These are phyloP conservation scores for Pyrrhosoma nymphula DNA, from an alignment of 2,888 invertebrate species.

Conservation along the genomic window DNA sequence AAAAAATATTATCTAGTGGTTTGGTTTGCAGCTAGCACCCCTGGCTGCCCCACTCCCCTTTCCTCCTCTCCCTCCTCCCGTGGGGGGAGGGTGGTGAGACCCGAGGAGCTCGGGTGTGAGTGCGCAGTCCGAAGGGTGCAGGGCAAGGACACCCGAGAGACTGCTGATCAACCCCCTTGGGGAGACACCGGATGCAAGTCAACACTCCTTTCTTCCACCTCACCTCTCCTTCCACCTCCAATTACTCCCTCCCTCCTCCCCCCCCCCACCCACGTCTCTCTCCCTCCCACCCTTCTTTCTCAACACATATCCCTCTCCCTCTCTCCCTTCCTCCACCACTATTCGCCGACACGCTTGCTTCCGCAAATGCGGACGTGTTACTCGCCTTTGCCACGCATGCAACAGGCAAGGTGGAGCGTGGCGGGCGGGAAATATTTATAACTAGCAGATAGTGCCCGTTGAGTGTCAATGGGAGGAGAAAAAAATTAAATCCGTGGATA, in stretches of 20 bases:
- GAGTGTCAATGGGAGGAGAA: no score
- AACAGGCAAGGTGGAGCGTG: background rate
- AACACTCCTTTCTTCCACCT: background rate
- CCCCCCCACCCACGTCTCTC: background rate
- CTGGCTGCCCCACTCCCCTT: no score
- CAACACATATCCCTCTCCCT: background rate
- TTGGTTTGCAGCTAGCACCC: no score
- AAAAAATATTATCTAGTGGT: no score
- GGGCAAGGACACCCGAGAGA: constrained; percentile 41
- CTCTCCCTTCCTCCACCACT: background rate
- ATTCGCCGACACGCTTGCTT: background rate
- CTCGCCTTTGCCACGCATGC: background rate
- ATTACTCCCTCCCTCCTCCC: background rate
- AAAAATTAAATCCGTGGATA: no score
- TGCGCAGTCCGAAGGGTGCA: background rate
- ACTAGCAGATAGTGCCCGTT: no score
- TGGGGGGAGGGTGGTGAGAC: no score
- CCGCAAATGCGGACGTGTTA: background rate
- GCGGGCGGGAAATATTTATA: no score
- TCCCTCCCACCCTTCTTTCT: background rate
- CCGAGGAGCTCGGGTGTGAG: no score
- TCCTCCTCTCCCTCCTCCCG: no score
- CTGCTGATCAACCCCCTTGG: background rate
- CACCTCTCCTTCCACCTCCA: background rate
- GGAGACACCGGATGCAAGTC: constrained; percentile 37